Percentiles rank a stretch among this genome's conserved stretches.
These are phyloP conservation scores for Mythimna loreyi DNA, from an alignment of 2,888 invertebrate species.

Conservation along the genomic window DNA sequence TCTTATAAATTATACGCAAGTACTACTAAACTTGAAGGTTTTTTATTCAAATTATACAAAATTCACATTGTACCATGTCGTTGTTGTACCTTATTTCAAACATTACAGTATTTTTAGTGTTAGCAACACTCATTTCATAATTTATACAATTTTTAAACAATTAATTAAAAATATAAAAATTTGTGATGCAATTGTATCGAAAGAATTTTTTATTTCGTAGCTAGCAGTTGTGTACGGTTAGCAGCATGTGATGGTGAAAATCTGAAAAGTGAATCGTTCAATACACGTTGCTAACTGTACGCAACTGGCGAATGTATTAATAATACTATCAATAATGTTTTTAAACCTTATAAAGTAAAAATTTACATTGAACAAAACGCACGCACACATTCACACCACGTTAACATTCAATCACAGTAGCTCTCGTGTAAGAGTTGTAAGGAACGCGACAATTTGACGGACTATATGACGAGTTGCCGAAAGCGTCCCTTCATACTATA, in stretches of 20 bases:
- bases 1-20: slow-evolving; percentile 39
- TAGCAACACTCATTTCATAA: slow-evolving; percentile 73
- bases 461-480: slow-evolving; percentile 36
- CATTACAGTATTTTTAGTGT: slow-evolving; percentile 76
- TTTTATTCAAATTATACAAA: slow-evolving; percentile 81
- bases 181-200: slow-evolving; percentile 44
- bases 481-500: slow-evolving; percentile 32
- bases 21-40: slow-evolving; percentile 61
- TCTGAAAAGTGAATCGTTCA: slow-evolving; percentile 45
- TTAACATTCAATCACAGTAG: slow-evolving; percentile 68
- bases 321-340: slow-evolving; percentile 67
- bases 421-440: slow-evolving; percentile 45
- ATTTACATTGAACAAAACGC: slow-evolving; percentile 74
- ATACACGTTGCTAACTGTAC: slow-evolving; percentile 52
- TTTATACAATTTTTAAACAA: slow-evolving; percentile 76
- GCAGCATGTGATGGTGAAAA: slow-evolving; percentile 48
- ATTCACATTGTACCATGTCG: slow-evolving; percentile 74
- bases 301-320: slow-evolving; percentile 53
- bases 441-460: slow-evolving; percentile 48
- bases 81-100: slow-evolving; percentile 74
- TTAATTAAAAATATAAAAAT: slow-evolving; percentile 56
- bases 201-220: slow-evolving; percentile 50
- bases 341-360: slow-evolving; percentile 82
- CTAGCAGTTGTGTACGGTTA: slow-evolving; percentile 53
- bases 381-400: slow-evolving; percentile 56